Base-by-base conservation (phyloP, 1,140 invertebrate genomes). In the Macrocentrus cingulum region DNA sequence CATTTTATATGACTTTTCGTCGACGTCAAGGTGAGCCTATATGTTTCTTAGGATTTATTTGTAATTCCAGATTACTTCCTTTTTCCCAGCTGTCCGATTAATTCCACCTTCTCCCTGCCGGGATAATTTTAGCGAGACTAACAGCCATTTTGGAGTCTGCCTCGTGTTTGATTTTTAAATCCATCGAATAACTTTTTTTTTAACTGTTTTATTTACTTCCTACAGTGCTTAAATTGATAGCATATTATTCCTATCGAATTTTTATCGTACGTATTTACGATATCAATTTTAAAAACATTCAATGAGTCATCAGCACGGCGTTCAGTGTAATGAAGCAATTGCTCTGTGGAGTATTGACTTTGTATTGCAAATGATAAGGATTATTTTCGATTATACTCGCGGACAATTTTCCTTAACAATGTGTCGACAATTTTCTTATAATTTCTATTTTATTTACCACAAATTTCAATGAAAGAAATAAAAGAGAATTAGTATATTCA, bases 1-100 rank as follows among this genome's bases (percentile, higher is more conserved):
- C 85, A 84, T 87, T 87, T 89, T 89, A 89, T 89, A 88, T 89
- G 87, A 88, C 87, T 89, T 88, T 88, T 87, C 84, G 83, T 86
- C 86, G 83, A 84, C 84, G 82, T 83, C 85, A 82, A 87, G 86
- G 87, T 88, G 71, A 85, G 82, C 16, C 9, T 41, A 7, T 25
- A 25, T 39, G 9, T 22, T 36, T 6, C 34, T 18, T 1, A n/a
- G 13, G 22, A 29, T 23, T 46, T 19, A n/a, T 56, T 19, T 9
- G 13, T 19, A 44, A 22, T 39, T 29, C 20, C 22, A n/a, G n/a
- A 23, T 44, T 4, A 16, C 8, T 23, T 53, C 22, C 7, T 15
- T 29, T 51, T 23, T 25, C 19, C 32, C 52, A 34, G 29, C 11
- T 50, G 41, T 23, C 18, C 42, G 39, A 58, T 53, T 42, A 16